A percentile compares a stretch with the other conserved stretches of the same genome.
Evolutionary conservation across 37 sponge, comb jelly and placozoan species (phyloP).

Genomic region (Dysidea cf. avara): DNA sequence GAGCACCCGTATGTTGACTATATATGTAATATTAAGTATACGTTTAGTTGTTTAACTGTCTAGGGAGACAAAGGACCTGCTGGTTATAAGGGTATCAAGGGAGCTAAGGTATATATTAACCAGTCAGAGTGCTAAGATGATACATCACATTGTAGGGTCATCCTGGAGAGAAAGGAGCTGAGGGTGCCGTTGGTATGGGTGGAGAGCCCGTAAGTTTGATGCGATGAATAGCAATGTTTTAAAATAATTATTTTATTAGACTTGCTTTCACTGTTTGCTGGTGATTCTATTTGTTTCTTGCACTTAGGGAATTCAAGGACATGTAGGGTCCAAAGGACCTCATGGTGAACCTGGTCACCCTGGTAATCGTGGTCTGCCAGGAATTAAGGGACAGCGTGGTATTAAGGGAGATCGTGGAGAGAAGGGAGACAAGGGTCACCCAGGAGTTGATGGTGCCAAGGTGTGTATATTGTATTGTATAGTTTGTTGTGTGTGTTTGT

Average conservation of each 20-base stretch:
- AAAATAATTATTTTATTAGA: no score
- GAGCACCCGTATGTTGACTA: background rate
- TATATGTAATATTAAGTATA: background rate
- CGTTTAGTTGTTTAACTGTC: background rate
- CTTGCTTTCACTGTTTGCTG: no score
- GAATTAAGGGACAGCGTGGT: no score
- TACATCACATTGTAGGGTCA: constrained; percentile 26
- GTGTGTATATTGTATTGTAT: no score
- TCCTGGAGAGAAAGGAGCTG: constrained; percentile 20
- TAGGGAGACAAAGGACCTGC: constrained; percentile 8
- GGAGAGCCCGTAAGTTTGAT: constrained; percentile 39
- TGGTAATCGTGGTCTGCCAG: no score
- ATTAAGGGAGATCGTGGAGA: no score
- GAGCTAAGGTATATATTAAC: constrained; percentile 24
- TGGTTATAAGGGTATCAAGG: constrained; percentile 1
- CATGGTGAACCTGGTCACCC: constrained; percentile 65
- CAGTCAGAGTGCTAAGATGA: no score
- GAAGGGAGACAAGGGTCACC: no score
- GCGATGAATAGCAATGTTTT: no score
- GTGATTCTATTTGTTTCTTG: no score
- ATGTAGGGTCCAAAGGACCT: constrained; percentile 52
- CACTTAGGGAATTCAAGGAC: constrained; percentile 41
- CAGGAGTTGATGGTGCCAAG: no score
- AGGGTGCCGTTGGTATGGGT: constrained; percentile 1
- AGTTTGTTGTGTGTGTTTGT: no score